These are phyloP conservation scores for Notarius quadriscutis DNA, from an alignment of 2,113 vertebrate species.

Conservation along the genomic window DNA sequence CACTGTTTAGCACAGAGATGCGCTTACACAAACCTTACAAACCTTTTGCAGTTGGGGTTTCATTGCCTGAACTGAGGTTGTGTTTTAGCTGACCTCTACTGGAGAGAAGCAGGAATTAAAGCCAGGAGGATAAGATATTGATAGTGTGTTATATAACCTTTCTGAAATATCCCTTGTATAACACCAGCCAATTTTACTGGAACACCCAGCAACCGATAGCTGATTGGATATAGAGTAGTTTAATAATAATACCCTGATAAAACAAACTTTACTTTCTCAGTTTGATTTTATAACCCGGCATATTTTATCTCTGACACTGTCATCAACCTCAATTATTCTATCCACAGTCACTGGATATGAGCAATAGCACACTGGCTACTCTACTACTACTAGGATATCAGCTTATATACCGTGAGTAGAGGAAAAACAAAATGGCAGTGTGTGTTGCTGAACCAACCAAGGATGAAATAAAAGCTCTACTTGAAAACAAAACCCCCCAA, in stretches of 20 bases:
- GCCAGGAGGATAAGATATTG: too few species aligned
- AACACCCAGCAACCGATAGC: neutral
- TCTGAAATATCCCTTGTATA: neutral
- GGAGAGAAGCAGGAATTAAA: conserved; percentile 19
- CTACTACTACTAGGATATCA: too few species aligned
- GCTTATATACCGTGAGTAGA: too few species aligned
- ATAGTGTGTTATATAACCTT: neutral
- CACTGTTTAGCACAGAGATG: neutral
- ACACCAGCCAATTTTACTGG: neutral
- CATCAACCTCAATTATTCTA: neutral
- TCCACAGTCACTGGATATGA: too few species aligned
- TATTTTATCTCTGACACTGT: neutral
- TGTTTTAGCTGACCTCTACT: conserved; percentile 22
- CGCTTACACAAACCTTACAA: neutral
- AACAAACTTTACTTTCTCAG: neutral
- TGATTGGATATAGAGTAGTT: neutral
- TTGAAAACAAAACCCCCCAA: too few species aligned
- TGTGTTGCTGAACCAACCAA: too few species aligned
- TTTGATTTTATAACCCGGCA: neutral
- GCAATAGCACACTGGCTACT: too few species aligned
- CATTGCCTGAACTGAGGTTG: neutral
- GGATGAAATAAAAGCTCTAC: too few species aligned
- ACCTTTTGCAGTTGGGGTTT: neutral
- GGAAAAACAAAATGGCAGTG: too few species aligned
- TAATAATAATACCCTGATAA: neutral